Evolutionary conservation across 2,888 invertebrate species (phyloP), one percentile per base, ranked within the genome.

Genomic region (Drosophila picticornis): DNA sequence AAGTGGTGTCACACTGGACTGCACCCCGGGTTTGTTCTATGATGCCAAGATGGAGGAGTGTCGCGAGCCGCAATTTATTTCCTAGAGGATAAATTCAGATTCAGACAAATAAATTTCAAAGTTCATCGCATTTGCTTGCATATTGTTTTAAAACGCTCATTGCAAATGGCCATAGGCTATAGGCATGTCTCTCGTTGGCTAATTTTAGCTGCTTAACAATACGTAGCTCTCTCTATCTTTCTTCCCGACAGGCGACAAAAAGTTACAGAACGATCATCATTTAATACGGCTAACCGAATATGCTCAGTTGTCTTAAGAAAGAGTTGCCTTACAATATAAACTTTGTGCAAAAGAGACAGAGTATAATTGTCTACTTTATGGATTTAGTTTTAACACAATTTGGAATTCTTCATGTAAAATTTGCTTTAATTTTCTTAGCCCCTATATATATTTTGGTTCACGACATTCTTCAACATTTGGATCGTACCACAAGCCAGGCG

Each of bases 1-100:
- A 1, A 83, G 77, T 40, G 93, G 93, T 36, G 87, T 93, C 13
- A 74, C 83, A 7, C 72, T 93, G 64, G 91, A 92, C 31, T 93
- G 93, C 70, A 90, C 92, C 7, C 92, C 93, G 5, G 93, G 93
- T 4, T 75, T 93, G 58, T 71, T 90, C 0, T 93, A 86, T 66
- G 93, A 93, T 71, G 64, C 74, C 52, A 69, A 70, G 38, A 58
- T 60, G 16, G 81, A 90, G 64, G 75, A 90, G 16, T 93, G 92
- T 65, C 91, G 92, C 31, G 86, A 90, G 43, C 85, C 89, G 1
- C 66, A 80, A 38, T 75, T 86, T 55, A 50, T 52, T 50, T 31
- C 32, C 46, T 84, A 73, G 31, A 32, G 38, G 52, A 51, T 74
- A 53, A 56, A n/a, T 38, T 27, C n/a, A n/a, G n/a, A 29, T 46